phyloP scores from a whole-genome alignment of 1,140 invertebrate genomes.

The Pollicipes pollicipes region DNA sequence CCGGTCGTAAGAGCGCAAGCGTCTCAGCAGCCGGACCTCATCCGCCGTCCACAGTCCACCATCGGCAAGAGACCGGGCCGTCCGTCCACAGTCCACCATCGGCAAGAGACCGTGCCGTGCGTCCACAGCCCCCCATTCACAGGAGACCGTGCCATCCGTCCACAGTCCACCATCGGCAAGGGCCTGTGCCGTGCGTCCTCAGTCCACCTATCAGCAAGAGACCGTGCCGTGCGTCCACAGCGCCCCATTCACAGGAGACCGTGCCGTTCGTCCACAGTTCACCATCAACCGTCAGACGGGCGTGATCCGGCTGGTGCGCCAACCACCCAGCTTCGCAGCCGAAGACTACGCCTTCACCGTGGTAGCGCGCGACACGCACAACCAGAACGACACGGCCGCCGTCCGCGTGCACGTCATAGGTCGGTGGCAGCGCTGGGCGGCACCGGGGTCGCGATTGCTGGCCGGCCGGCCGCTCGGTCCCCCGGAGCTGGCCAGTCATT shows the following conservation, averaged over 20 bases:
- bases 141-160: not conserved
- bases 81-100: no score
- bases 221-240: no score
- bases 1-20: no score
- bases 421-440: no score
- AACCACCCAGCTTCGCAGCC: not conserved
- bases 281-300: not conserved
- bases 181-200: no score
- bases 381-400: not conserved
- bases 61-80: no score
- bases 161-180: not conserved
- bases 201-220: no score
- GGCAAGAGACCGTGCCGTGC: no score
- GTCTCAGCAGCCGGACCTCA: not conserved
- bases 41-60: not conserved
- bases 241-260: not conserved
- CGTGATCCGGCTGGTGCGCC: not conserved
- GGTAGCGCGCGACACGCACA: not conserved
- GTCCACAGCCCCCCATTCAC: not conserved
- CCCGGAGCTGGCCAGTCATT: no score
- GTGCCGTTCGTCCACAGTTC: not conserved
- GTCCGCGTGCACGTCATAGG: not conserved
- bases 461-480: no score
- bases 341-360: not conserved
- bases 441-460: no score